Percentiles rank a stretch among this genome's conserved stretches.
These are phyloP conservation scores for Chaetura pelagica DNA, from an alignment of 2,113 vertebrate species.

Conservation along the genomic window DNA sequence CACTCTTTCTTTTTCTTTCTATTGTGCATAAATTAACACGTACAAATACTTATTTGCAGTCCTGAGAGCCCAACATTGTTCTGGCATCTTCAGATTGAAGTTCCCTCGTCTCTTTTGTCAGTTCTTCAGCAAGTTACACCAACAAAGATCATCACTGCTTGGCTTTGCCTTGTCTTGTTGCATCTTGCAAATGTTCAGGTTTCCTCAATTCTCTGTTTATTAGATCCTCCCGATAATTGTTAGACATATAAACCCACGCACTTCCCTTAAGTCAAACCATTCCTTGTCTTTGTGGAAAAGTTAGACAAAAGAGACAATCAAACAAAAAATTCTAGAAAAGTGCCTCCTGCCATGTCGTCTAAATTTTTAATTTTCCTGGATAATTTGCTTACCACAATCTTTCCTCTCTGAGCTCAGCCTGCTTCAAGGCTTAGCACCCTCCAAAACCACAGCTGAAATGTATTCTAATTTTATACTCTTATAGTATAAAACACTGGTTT, in stretches of 20 bases:
- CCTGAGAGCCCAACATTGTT: not conserved
- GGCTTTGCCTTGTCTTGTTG: not conserved
- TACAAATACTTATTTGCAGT: not conserved
- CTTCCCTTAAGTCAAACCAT: not conserved
- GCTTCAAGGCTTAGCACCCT: not conserved
- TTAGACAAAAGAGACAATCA: not conserved
- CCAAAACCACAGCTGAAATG: not conserved
- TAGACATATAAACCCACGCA: not conserved
- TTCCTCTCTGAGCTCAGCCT: not conserved
- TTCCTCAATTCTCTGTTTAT: not conserved
- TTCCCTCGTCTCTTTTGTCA: not conserved
- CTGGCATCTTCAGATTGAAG: not conserved
- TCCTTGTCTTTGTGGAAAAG: not conserved
- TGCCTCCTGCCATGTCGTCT: not conserved
- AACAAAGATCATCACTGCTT: accelerated
- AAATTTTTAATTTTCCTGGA: not conserved
- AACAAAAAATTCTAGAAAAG: not conserved
- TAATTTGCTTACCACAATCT: not conserved
- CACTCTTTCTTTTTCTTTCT: not conserved
- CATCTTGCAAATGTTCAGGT: not conserved
- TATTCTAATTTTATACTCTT: not conserved
- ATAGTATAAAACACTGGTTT: not conserved
- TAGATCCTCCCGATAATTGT: not conserved
- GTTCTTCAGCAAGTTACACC: not conserved
- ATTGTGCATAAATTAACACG: not conserved